These are phyloP conservation scores for Romanogobio albipinnatus DNA, from an alignment of 2,113 vertebrate genomes.

Conservation along the genomic window DNA sequence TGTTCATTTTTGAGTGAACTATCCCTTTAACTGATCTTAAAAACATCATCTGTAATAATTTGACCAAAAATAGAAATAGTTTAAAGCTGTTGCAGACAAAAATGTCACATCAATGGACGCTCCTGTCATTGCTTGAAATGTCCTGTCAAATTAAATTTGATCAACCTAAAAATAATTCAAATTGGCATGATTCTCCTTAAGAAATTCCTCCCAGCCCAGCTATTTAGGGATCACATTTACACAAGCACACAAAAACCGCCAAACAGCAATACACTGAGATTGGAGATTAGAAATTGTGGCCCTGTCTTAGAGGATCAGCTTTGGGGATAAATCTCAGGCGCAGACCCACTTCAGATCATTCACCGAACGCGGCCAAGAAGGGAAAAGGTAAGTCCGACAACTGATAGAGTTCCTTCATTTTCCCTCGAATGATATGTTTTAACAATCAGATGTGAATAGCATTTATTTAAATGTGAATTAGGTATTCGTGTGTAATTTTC, in stretches of 20 bases:
- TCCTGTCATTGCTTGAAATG: background rate
- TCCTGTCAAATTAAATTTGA: background rate
- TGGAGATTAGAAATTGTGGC: constrained; percentile 71
- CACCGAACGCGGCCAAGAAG: constrained; percentile 53
- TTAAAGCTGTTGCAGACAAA: background rate
- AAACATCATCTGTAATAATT: background rate
- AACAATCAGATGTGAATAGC: background rate
- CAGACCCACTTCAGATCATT: constrained; percentile 50
- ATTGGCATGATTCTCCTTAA: constrained; percentile 29
- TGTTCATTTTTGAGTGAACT: too few species aligned
- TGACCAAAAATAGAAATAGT: background rate
- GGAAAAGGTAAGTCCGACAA: constrained; percentile 39
- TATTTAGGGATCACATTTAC: constrained; percentile 33
- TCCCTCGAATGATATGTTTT: background rate
- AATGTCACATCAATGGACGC: background rate
- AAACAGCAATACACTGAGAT: constrained; percentile 55
- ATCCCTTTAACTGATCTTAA: background rate
- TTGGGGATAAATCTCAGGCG: constrained; percentile 69
- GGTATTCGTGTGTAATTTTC: background rate
- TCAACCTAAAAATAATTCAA: background rate
- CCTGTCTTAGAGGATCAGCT: constrained; percentile 76
- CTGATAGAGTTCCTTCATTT: background rate
- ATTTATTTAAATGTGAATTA: background rate
- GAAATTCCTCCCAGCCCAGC: constrained; percentile 23
- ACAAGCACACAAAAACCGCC: constrained; percentile 28